These are phyloP conservation scores for Asteroscopus sphinx DNA, from an alignment of 2,888 invertebrate species.

Conservation along the genomic window DNA sequence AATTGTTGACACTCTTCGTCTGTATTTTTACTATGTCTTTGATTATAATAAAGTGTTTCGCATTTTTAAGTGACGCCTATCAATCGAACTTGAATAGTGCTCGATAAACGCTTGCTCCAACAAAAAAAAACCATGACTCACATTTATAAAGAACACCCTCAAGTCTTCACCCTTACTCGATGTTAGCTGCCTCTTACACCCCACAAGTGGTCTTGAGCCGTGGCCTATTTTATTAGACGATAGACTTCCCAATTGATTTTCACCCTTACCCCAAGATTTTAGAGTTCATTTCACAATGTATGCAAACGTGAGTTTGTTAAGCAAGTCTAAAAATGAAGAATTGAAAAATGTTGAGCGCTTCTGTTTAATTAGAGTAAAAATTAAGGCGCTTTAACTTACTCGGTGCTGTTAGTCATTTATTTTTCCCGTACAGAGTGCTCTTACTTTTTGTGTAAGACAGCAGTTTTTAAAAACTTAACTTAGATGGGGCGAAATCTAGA, in stretches of 20 bases:
- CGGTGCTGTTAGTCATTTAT: slow-evolving; percentile 20
- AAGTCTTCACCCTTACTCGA: slow-evolving; percentile 63
- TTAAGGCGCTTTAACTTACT: slow-evolving; percentile 25
- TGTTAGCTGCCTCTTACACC: slow-evolving; percentile 64
- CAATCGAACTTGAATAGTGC: slow-evolving; percentile 36
- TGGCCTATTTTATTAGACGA: slow-evolving; percentile 75
- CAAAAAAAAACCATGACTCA: slow-evolving; percentile 71
- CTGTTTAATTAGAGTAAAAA: slow-evolving; percentile 53
- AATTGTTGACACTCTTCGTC: too few relatives aligned
- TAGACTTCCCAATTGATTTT: slow-evolving; percentile 40
- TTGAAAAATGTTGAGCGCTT: slow-evolving; percentile 49
- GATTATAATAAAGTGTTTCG: too few relatives aligned
- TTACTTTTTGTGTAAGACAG: background rate
- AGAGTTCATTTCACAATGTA: slow-evolving; percentile 49
- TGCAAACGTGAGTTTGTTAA: slow-evolving; percentile 25
- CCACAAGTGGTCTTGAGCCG: slow-evolving; percentile 59
- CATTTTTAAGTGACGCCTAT: slow-evolving; percentile 27
- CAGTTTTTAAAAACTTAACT: too few relatives aligned
- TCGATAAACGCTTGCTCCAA: slow-evolving; percentile 55
- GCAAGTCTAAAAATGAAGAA: slow-evolving; percentile 27
- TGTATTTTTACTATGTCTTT: too few relatives aligned
- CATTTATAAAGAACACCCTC: slow-evolving; percentile 70
- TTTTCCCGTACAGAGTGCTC: background rate
- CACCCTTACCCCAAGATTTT: slow-evolving; percentile 43
- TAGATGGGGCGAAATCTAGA: too few relatives aligned